Base-by-base conservation (phyloP, 1,140 invertebrate genomes). In the Ceratosolen solmsi region DNA sequence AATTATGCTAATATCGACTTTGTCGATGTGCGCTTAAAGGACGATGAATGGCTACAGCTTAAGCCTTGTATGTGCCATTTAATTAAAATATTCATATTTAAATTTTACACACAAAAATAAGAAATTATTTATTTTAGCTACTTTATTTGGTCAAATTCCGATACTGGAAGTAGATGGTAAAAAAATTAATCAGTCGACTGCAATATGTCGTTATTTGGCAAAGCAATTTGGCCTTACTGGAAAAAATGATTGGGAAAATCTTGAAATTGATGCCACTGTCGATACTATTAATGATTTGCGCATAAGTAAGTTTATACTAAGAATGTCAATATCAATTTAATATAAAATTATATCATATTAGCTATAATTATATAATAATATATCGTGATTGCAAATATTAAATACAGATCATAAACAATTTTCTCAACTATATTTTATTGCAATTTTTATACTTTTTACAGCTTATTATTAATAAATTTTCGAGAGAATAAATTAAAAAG, bases 61-160 rank as follows among this genome's bases (percentile, higher is more conserved):
- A 92, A 91, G 84, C 51, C 87, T 46, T 78, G 91, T 92, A 85
- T 84, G 87, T 88, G 65, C 9, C 4, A 38, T 65, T 38, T 36
- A 36, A 25, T 1, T 20, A 49, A 30, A 65, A 25, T 1, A 30
- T 49, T 20, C 33, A 65, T 49, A 65, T 63, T 68, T 73, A 2
- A n/a, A n/a, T n/a, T n/a, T n/a, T n/a, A n/a, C 8, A 27, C 25
- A 15, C 13, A 36, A 30, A 56, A 56, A 25, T 75, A 27, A 38
- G 5, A 33, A 46, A 33, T 17, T 7, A 71, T 15, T 20, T 65
- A 72, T 89, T 90, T 38, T 85, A 95, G 94, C 89, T n/a, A 94
- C 93, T 89, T 95, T 95, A 20, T 94, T 95, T 90, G 95, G 94
- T 8, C 94, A 95, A 88, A 84, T 96, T 54, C 96, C 96, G 0